A percentile compares a stretch with the other conserved stretches of the same genome.
These are phyloP conservation scores for Lonchura striata DNA, from an alignment of 2,113 vertebrate genomes.

Conservation along the genomic window DNA sequence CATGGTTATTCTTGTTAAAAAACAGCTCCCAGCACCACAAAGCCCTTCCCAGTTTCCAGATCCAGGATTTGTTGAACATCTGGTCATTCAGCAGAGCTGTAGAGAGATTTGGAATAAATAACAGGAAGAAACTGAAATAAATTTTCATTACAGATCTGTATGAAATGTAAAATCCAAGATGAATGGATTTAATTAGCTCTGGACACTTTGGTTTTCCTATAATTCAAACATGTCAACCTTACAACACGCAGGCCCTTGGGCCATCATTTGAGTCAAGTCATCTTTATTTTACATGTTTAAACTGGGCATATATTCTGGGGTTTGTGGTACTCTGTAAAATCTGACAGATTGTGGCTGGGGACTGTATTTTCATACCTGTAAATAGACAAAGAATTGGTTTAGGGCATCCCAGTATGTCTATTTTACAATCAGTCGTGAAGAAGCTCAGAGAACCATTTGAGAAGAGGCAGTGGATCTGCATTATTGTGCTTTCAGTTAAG, in stretches of 20 bases:
- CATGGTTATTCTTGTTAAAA: background rate
- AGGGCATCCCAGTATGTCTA: background rate
- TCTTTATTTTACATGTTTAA: conserved; percentile 28
- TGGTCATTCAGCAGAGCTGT: background rate
- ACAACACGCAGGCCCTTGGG: background rate
- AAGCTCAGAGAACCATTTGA: background rate
- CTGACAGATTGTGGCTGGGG: background rate
- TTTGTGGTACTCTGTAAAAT: background rate
- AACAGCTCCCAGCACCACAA: background rate
- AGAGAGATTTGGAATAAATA: background rate
- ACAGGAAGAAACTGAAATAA: background rate
- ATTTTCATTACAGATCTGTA: conserved; percentile 1
- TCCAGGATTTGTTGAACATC: background rate
- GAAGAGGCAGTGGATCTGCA: background rate
- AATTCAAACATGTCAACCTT: background rate
- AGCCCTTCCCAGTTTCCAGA: background rate
- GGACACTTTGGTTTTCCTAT: conserved; percentile 23
- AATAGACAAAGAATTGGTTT: conserved; percentile 19
- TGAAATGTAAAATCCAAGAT: conserved; percentile 13
- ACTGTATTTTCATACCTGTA: conserved; percentile 30
- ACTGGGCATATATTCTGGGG: background rate
- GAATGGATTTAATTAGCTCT: conserved; percentile 38
- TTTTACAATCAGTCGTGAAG: background rate
- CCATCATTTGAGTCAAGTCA: background rate
- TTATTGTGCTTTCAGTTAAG: conserved; percentile 4